Conservation (phyloP, 1,140 invertebrate genomes). For the Eciton burchellii region DNA sequence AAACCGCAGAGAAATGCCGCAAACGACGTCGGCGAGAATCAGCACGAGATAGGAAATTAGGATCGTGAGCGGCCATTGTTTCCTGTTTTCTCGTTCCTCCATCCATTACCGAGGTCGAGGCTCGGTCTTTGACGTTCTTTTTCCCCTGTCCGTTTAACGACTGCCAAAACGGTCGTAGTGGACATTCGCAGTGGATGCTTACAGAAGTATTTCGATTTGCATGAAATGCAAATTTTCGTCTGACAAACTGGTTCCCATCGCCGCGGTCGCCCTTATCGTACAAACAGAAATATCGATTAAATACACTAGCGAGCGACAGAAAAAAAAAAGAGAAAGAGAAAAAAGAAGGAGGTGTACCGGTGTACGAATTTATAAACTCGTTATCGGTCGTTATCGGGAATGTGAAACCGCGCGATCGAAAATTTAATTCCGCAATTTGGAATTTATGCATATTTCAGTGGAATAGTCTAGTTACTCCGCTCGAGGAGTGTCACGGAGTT, state of each 20-base stretch:
- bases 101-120: not conserved
- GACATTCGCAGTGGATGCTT: constrained; percentile 1
- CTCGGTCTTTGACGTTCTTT: constrained; percentile 13
- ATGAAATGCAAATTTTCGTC: constrained; percentile 54
- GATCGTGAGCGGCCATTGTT: not conserved
- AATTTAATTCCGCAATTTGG: constrained; percentile 21
- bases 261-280: constrained; percentile 27
- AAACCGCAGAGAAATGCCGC: not conserved
- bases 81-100: not conserved
- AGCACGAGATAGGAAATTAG: constrained; percentile 42
- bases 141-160: not conserved
- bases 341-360: no score
- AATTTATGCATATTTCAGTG: constrained; percentile 34
- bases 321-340: no score
- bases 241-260: constrained; percentile 34
- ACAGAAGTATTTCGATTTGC: constrained; percentile 43
- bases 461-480: not conserved
- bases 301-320: constrained; percentile 18
- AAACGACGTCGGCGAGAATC: constrained; percentile 6
- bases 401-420: constrained; percentile 36
- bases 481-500: constrained; percentile 16
- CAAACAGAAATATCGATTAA: constrained; percentile 59
- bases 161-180: not conserved
- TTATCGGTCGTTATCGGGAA: constrained; percentile 50
- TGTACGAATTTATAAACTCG: constrained; percentile 53